These are phyloP conservation scores for Gymnoscopelus braueri DNA, from an alignment of 2,797 vertebrate genomes.

Conservation along the genomic window DNA sequence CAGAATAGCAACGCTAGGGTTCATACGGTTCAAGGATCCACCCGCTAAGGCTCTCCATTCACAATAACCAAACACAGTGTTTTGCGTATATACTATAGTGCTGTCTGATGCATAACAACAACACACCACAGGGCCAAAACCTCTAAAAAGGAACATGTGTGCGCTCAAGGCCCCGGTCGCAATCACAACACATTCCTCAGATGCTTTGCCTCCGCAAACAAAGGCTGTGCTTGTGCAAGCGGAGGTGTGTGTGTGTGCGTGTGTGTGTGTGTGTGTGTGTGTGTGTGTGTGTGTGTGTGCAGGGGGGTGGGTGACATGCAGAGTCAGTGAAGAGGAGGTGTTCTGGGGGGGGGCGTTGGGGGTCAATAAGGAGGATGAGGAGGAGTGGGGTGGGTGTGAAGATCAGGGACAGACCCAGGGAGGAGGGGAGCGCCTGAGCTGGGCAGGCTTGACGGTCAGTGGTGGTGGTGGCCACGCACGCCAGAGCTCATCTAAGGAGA, in stretches of 20 bases:
- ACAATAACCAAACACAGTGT: constrained; percentile 5
- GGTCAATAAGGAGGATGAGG: not conserved
- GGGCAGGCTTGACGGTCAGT: constrained; percentile 44
- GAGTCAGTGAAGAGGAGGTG: not conserved
- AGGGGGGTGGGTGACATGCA: not conserved
- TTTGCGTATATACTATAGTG: constrained; percentile 16
- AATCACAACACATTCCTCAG: constrained; percentile 78
- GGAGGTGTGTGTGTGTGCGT: not conserved
- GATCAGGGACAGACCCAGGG: not conserved
- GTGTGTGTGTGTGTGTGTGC: not conserved
- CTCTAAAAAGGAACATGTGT: constrained; percentile 65
- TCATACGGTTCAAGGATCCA: not conserved
- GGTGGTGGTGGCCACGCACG: constrained; percentile 21
- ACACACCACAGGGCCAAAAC: constrained; percentile 30
- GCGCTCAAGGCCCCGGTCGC: constrained; percentile 56
- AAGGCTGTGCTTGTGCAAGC: constrained; percentile 56
- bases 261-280: not conserved
- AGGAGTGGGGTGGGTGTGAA: not conserved
- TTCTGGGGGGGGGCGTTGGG: constrained; percentile 30
- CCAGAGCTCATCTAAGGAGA: too few species aligned
- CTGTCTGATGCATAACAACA: constrained; percentile 33
- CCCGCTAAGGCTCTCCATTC: constrained; percentile 13
- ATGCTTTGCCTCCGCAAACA: constrained; percentile 73
- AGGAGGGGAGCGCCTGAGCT: constrained; percentile 28
- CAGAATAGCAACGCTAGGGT: too few species aligned